Base-by-base conservation (phyloP, 92 coral and sea anemone species). In the Epizoanthus ramosus region DNA sequence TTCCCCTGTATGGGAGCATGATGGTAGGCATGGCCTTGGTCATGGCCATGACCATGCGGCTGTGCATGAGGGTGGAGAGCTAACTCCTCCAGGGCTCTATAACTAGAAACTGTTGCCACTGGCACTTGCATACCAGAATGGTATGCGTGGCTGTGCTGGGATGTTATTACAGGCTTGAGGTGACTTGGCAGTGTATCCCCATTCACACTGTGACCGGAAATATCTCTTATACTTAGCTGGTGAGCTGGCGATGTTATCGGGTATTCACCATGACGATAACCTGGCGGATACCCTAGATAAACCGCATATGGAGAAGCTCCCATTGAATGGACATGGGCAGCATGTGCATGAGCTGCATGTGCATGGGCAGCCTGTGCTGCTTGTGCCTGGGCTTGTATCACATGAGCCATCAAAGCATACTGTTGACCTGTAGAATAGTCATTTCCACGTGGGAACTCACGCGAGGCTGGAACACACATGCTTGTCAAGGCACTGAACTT, bases 101-200 rank as follows among this genome's bases (percentile, higher is more conserved):
- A 89, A 70, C 76, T 75, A 14, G 86, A 84, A 12, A 76, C 79
- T 18, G 82, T 35, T 13, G 59, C 79, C n/a, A 83, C 57, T 41
- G 71, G 80, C 35, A 76, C 33, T 80, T 80, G 86, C 50, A 80
- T 65, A 3, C 92, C 87, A 33, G 75, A 69, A 33, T 89, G 88
- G 53, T 53, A 75, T 14, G 35, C 22, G 15, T 80, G 70, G 63
- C 85, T 88, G 61, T 84, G 91, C 64, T 84, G 65, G 83, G 75
- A 88, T 2, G 92, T 66, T 35, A 86, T 85, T 66, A 79, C 87
- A 37, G 91, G 68, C 47, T 84, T 89, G 33, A 89, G 47, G 63
- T 91, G 97, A 64, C 89, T 83, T n/a, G 89, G 91, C n/a, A 87
- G 59, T 22, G 85, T 89, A 50, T 90, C 95, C 6, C 97, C 95